phyloP scores from a whole-genome alignment of 1,140 invertebrate species.

The Lordiphosa stackelbergi region DNA sequence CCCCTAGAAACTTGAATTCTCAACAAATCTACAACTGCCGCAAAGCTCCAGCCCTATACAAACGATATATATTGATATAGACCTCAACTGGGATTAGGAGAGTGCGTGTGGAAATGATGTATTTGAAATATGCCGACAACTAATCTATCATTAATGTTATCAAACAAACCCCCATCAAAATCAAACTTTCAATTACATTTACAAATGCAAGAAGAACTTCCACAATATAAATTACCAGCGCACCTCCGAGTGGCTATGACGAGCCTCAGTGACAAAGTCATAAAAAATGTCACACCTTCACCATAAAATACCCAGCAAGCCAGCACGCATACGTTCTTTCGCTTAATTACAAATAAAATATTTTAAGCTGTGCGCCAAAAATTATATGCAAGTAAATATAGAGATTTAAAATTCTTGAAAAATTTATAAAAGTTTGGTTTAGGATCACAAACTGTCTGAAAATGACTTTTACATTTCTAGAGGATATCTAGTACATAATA shows the following conservation, averaged over 20 bases:
- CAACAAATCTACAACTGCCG: constrained; percentile 21
- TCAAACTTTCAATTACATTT: constrained; percentile 44
- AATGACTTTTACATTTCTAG: constrained; percentile 26
- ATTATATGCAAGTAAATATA: constrained; percentile 21
- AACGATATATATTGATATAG: constrained; percentile 52
- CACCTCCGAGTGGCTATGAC: constrained; percentile 1
- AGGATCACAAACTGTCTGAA: constrained; percentile 35
- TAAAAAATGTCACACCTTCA: constrained; percentile 71
- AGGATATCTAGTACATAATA: too few species aligned
- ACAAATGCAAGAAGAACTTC: not conserved
- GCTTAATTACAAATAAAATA: constrained; percentile 11
- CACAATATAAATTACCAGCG: constrained; percentile 41
- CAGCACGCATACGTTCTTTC: constrained; percentile 2
- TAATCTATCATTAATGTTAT: constrained; percentile 45
- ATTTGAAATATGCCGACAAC: constrained; percentile 58
- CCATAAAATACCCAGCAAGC: constrained; percentile 45
- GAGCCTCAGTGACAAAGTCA: constrained; percentile 59
- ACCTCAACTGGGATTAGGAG: constrained; percentile 68
- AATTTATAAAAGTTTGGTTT: constrained; percentile 35
- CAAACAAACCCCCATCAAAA: constrained; percentile 37
- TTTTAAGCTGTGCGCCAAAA: constrained; percentile 19
- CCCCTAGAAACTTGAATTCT: constrained; percentile 30
- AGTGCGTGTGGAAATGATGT: constrained; percentile 26
- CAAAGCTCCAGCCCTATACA: constrained; percentile 7
- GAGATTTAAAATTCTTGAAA: not conserved